These are phyloP conservation scores for Anguilla obscura DNA, from an alignment of 2,797 vertebrate genomes.

Conservation along the genomic window DNA sequence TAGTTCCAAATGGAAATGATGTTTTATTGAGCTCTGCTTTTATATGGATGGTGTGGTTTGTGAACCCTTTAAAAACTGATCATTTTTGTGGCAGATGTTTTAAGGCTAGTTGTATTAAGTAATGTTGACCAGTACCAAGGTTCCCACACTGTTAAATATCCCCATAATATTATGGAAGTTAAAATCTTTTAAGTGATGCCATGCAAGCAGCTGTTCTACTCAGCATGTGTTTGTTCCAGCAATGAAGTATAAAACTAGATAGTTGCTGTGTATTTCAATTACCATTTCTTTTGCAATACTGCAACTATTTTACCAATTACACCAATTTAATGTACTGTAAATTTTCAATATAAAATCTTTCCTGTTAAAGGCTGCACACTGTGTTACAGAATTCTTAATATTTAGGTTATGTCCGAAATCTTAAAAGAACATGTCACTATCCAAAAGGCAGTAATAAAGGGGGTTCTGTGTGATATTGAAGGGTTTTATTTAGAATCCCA, in stretches of 20 bases:
- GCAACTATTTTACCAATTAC: background rate
- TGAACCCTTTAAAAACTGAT: background rate
- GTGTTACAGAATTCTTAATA: background rate
- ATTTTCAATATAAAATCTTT: constrained; percentile 7
- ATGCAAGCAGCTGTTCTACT: background rate
- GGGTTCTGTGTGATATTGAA: background rate
- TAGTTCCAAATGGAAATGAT: too few relatives aligned
- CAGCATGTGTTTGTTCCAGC: background rate
- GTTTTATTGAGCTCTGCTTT: background rate
- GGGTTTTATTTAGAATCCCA: background rate
- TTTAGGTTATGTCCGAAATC: background rate
- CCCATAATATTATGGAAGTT: too few relatives aligned
- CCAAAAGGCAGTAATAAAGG: background rate
- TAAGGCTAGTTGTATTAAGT: background rate
- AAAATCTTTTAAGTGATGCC: too few relatives aligned
- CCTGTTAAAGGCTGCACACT: background rate
- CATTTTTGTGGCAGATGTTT: background rate
- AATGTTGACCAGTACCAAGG: background rate
- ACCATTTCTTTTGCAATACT: background rate
- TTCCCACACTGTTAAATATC: background rate
- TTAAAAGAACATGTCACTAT: background rate
- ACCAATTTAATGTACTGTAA: background rate
- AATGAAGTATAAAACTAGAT: background rate
- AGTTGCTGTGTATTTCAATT: background rate
- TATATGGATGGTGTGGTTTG: background rate